These are phyloP conservation scores for Nasonia oneida DNA, from an alignment of 2,888 invertebrate species.

Conservation along the genomic window DNA sequence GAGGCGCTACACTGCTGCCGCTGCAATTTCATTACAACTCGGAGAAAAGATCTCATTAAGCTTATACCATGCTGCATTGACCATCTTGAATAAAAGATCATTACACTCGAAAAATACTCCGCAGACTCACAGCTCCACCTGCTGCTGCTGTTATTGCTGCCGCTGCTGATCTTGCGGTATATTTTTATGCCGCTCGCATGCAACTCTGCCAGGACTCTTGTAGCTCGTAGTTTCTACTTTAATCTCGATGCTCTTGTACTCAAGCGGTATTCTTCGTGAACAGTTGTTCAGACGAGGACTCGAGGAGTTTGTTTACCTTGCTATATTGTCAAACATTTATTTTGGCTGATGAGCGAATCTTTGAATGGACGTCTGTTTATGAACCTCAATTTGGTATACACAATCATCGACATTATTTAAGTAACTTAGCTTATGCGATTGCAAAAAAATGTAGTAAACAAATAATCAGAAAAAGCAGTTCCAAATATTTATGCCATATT, in stretches of 20 bases:
- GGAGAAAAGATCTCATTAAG: constrained; percentile 51
- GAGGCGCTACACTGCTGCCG: constrained; percentile 23
- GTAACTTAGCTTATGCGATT: too few species aligned
- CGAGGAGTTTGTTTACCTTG: neutral
- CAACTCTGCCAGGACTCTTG: neutral
- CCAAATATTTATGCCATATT: too few species aligned
- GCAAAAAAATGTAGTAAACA: too few species aligned
- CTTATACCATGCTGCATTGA: constrained; percentile 45
- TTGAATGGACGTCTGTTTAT: too few species aligned
- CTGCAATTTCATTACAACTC: constrained; percentile 56
- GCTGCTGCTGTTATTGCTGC: neutral
- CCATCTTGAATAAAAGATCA: constrained; percentile 53
- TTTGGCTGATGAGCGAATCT: neutral
- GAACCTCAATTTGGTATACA: too few species aligned
- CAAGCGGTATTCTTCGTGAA: neutral
- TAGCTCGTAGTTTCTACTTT: neutral
- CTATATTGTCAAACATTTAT: neutral
- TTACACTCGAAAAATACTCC: constrained; percentile 40
- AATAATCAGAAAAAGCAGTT: too few species aligned
- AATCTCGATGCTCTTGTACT: neutral
- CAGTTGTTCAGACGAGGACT: neutral
- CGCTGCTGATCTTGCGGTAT: neutral
- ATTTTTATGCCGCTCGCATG: neutral
- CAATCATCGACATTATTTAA: too few species aligned
- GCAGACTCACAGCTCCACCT: neutral